Percentiles rank a stretch among this genome's conserved stretches.
phyloP scores from a whole-genome alignment of 2,888 invertebrate genomes.

The Ochropacha duplaris region DNA sequence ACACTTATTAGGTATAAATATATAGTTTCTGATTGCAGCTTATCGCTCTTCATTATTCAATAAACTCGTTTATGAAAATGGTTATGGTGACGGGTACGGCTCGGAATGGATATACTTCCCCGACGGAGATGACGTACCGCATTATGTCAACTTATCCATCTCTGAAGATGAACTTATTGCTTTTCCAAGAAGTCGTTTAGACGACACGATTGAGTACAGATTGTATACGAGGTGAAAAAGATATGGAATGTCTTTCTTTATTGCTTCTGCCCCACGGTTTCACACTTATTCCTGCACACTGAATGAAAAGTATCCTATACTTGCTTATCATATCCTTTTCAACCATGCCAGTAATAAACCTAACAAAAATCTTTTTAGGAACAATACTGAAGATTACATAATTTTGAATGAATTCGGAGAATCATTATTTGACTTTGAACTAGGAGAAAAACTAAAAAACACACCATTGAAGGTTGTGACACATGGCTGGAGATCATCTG shows the following conservation, averaged over 20 bases:
- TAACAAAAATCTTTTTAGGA: conserved; percentile 25
- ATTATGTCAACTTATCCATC: conserved; percentile 45
- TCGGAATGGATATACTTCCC: conserved; percentile 72
- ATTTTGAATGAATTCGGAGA: conserved; percentile 34
- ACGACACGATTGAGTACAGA: conserved; percentile 53
- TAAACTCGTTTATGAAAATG: conserved; percentile 6
- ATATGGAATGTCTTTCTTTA: no score
- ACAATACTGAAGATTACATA: conserved; percentile 36
- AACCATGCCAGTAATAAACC: no score
- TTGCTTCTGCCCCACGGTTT: no score
- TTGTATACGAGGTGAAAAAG: conserved; percentile 58
- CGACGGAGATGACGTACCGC: conserved; percentile 60
- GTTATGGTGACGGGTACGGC: conserved; percentile 56
- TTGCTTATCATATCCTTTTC: no score
- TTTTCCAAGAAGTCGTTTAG: conserved; percentile 14
- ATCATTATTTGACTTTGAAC: conserved; percentile 18
- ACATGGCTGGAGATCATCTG: conserved; percentile 77
- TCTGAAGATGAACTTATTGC: conserved; percentile 10
- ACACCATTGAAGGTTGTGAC: conserved; percentile 72
- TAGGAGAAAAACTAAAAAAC: conserved; percentile 21
- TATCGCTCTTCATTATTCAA: conserved; percentile 4
- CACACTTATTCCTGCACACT: no score
- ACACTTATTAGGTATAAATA: neutral
- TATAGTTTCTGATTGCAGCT: neutral
- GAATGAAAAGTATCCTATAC: no score